Base-by-base conservation (phyloP, 2,888 invertebrate species). In the Disparrhopalites patrizii region DNA sequence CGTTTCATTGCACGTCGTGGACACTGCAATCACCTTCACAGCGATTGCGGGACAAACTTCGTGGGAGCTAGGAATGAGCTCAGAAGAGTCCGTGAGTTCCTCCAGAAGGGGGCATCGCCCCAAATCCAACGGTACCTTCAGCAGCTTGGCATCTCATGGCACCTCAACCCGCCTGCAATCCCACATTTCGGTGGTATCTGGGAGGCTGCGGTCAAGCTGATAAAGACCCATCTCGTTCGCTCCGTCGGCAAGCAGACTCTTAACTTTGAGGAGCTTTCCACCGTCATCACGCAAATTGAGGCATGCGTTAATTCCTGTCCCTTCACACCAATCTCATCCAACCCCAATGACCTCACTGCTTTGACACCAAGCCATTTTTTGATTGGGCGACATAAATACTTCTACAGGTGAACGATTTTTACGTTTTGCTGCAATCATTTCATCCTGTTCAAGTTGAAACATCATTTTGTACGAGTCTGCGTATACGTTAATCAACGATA, bases 301-400 rank as follows among this genome's bases (percentile, higher is more conserved):
- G 76, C 71, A 0, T 70, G 76, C 5, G 62, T 77, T 3, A 78
- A 77, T 62, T 76, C 76, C 8, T 56, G 76, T 5, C 77, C 77
- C 1, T n/a, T 78, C 0, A 68, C 55, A 13, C 50, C 67, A 10
- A 28, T 76, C 5, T 75, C 76, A 0, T 31, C 67, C 5, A 75
- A 77, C 68, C 72, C 76, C 0, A 51, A 64, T 23, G 76, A 77
- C 52, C 54, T 73, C 1, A 31, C 65, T 2, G 67, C 70, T 5
- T 67, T 77, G 1, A 77, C 76, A 1, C 77, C 77, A 15, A 76
- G 75, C 3, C 77, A 78, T 62, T 77, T 78, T 54, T 66, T 78
- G 0, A 76, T 77, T 50, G 77, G 76, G n/a, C n/a, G n/a, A n/a
- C n/a, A n/a, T n/a, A n/a, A n/a, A n/a, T n/a, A n/a, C n/a, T n/a